These are phyloP conservation scores for Ammospiza caudacuta DNA, from an alignment of 2,113 vertebrate genomes.

Conservation along the genomic window DNA sequence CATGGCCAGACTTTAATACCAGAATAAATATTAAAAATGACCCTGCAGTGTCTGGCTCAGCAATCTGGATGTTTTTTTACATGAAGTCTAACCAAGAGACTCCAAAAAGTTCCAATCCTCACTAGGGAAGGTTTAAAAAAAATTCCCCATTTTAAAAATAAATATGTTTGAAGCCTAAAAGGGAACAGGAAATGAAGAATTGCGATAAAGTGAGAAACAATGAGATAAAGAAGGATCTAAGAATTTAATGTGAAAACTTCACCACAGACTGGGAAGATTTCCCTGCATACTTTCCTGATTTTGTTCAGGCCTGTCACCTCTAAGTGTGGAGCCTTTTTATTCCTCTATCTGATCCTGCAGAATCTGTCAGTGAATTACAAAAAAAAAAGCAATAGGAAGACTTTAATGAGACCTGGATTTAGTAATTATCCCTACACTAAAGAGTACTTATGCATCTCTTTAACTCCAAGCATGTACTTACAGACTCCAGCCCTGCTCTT, in stretches of 20 bases:
- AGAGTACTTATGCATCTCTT: background rate
- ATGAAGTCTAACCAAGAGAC: background rate
- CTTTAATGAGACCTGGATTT: slow-evolving; percentile 28
- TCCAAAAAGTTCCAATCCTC: background rate
- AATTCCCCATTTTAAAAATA: background rate
- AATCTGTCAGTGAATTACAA: background rate
- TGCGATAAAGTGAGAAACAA: slow-evolving; percentile 59
- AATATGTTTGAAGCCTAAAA: slow-evolving; percentile 17
- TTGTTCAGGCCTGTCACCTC: background rate
- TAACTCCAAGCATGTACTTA: background rate
- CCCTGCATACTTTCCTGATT: background rate
- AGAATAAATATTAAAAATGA: background rate
- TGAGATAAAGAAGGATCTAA: slow-evolving; percentile 62
- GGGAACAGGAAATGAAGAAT: slow-evolving; percentile 64
- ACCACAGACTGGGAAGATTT: background rate
- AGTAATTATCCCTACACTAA: background rate
- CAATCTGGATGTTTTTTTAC: background rate
- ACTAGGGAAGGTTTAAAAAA: slow-evolving; percentile 41
- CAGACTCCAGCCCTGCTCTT: background rate
- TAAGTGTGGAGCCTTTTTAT: background rate
- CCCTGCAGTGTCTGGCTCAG: background rate
- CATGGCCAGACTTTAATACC: background rate
- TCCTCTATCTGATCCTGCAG: background rate
- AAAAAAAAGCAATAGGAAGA: background rate
- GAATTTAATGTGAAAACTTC: slow-evolving; percentile 22